These are phyloP conservation scores for Dinothrombium tinctorium DNA, from an alignment of 1,140 invertebrate species.

Conservation along the genomic window DNA sequence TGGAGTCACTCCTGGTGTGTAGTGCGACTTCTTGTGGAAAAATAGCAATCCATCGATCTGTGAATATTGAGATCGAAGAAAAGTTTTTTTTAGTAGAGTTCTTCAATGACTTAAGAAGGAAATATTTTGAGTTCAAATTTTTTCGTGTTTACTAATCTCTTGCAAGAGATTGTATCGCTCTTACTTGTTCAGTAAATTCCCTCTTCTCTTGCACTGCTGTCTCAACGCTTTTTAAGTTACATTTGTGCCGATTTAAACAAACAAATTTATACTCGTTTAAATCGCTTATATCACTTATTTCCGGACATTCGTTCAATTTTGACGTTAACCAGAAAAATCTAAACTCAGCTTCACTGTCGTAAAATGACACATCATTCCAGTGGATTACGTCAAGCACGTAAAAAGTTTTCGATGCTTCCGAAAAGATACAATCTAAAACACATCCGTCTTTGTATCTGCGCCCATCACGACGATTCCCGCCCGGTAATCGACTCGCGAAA, in stretches of 20 bases:
- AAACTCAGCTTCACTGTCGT: slow-evolving; percentile 53
- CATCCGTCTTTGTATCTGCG: slow-evolving; percentile 12
- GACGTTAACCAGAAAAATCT: slow-evolving; percentile 46
- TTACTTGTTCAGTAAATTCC: too few relatives aligned
- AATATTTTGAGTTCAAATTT: too few relatives aligned
- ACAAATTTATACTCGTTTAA: too few relatives aligned
- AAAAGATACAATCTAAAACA: slow-evolving; percentile 56
- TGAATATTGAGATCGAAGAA: background rate
- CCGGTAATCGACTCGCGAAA: slow-evolving; percentile 45
- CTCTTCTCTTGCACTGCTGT: too few relatives aligned
- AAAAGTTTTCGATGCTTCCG: slow-evolving; percentile 32
- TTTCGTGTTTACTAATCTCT: too few relatives aligned
- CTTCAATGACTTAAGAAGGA: too few relatives aligned
- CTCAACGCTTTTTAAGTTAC: too few relatives aligned
- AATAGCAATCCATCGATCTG: slow-evolving; percentile 50
- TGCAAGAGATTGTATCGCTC: too few relatives aligned
- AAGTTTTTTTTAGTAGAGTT: too few relatives aligned
- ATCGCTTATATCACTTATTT: too few relatives aligned
- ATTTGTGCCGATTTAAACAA: too few relatives aligned
- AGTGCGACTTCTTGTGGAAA: slow-evolving; percentile 50
- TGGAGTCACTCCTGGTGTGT: slow-evolving; percentile 49
- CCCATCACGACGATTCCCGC: slow-evolving; percentile 27
- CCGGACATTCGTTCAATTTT: too few relatives aligned
- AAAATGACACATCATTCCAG: slow-evolving; percentile 48
- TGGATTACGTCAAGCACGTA: slow-evolving; percentile 56